phyloP scores from a whole-genome alignment of 2,797 vertebrate genomes.

The Argyrosomus regius region DNA sequence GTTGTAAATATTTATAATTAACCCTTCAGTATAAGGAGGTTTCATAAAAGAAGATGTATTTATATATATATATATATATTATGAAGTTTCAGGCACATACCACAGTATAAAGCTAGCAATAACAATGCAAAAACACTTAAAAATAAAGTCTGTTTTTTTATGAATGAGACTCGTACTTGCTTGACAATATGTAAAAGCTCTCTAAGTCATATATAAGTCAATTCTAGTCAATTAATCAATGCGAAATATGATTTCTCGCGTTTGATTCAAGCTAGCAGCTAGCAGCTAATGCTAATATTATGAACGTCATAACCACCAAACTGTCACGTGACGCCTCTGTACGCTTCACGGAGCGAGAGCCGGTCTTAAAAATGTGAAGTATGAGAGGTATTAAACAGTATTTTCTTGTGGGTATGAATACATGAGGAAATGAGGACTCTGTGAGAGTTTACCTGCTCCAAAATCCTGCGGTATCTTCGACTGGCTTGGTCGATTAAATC shows the following conservation, averaged over 20 bases:
- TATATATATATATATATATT: too few relatives aligned
- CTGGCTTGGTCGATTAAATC: conserved; percentile 92
- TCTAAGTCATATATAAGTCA: too few relatives aligned
- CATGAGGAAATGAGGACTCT: not conserved
- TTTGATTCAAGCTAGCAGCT: not conserved
- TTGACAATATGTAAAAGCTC: not conserved
- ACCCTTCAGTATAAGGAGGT: too few relatives aligned
- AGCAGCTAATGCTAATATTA: not conserved
- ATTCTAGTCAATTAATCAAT: not conserved
- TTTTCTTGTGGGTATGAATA: fast-evolving
- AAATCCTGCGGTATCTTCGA: conserved; percentile 89
- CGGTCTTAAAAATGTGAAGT: not conserved
- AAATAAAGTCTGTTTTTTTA: not conserved
- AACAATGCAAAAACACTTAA: not conserved
- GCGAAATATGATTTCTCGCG: not conserved
- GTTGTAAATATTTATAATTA: too few relatives aligned
- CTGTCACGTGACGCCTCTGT: conserved; percentile 56
- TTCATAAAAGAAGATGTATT: too few relatives aligned
- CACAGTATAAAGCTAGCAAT: not conserved
- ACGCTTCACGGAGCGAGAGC: not conserved
- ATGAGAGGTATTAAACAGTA: not conserved
- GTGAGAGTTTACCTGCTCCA: conserved; percentile 88
- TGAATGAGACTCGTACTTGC: not conserved
- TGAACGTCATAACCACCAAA: not conserved
- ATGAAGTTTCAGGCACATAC: not conserved